A percentile compares a stretch with the other conserved stretches of the same genome.
Evolutionary conservation across 2,797 vertebrate species (phyloP).

Genomic region (Miopithecus talapoin): DNA sequence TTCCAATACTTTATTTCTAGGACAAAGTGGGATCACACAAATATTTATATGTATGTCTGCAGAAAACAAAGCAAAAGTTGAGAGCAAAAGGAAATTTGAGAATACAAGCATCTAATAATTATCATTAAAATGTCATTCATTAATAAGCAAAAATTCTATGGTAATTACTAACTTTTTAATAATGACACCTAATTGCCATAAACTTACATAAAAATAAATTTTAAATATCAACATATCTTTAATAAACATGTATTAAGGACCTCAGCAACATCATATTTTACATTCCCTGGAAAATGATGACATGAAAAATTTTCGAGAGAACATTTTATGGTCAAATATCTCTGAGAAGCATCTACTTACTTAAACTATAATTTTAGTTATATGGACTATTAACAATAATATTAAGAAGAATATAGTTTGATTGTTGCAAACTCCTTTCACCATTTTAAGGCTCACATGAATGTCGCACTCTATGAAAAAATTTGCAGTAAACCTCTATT

Average conservation of each 20-base stretch:
- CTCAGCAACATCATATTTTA: not conserved
- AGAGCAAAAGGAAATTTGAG: slow-evolving; percentile 2
- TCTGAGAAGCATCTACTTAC: not conserved
- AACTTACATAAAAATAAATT: not conserved
- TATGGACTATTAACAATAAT: not conserved
- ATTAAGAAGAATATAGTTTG: not conserved
- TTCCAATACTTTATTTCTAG: not conserved
- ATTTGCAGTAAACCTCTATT: not conserved
- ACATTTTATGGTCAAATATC: not conserved
- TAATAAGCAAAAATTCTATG: not conserved
- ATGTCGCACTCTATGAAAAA: not conserved
- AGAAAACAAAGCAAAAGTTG: not conserved
- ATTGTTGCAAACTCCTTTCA: not conserved
- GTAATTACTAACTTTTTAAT: not conserved
- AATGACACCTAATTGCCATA: not conserved
- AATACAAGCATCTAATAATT: not conserved
- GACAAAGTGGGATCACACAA: not conserved
- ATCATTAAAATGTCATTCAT: not conserved
- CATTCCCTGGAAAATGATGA: not conserved
- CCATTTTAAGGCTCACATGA: not conserved
- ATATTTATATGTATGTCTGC: not conserved
- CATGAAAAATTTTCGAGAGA: not conserved
- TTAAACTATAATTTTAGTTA: not conserved
- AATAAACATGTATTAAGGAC: not conserved
- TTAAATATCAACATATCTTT: not conserved